Evolutionary conservation across 2,113 vertebrate species (phyloP).

Genomic region (Clarias batrachus): DNA sequence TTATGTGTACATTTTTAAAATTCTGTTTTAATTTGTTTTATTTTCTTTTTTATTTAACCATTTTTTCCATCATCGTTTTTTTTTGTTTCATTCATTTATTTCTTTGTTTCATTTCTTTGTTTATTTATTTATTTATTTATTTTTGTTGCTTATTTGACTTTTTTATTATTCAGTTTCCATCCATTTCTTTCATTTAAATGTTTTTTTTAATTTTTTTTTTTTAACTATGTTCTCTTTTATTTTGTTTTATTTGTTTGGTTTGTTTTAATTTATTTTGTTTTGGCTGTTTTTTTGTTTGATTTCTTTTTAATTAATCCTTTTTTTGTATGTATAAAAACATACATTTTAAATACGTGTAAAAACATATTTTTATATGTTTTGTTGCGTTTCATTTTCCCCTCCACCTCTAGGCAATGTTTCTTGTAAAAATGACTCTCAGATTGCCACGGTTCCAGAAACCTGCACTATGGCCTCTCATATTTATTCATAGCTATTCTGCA

Average conservation of each 20-base stretch:
- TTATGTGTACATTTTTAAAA: no score
- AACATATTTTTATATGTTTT: background rate
- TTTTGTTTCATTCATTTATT: background rate
- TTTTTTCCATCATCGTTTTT: no score
- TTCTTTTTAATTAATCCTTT: background rate
- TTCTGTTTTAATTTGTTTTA: background rate
- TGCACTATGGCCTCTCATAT: conserved; percentile 14
- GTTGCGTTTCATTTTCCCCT: background rate
- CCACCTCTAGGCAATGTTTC: background rate
- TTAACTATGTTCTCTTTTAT: background rate
- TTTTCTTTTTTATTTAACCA: background rate
- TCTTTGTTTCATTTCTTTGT: background rate
- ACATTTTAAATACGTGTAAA: no score
- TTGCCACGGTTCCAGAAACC: conserved; percentile 26
- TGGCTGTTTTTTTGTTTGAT: background rate
- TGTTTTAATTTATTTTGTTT: background rate
- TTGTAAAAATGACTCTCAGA: conserved; percentile 15
- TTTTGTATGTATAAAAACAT: background rate
- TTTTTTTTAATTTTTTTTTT: background rate
- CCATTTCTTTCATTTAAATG: background rate
- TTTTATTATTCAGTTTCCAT: background rate
- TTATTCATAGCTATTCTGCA: conserved; percentile 24
- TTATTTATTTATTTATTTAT: background rate
- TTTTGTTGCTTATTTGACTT: background rate
- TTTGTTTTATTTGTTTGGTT: background rate